Percentiles rank a stretch among this genome's conserved stretches.
These are phyloP conservation scores for Corvus hawaiiensis DNA, from an alignment of 2,113 vertebrate species.

Conservation along the genomic window DNA sequence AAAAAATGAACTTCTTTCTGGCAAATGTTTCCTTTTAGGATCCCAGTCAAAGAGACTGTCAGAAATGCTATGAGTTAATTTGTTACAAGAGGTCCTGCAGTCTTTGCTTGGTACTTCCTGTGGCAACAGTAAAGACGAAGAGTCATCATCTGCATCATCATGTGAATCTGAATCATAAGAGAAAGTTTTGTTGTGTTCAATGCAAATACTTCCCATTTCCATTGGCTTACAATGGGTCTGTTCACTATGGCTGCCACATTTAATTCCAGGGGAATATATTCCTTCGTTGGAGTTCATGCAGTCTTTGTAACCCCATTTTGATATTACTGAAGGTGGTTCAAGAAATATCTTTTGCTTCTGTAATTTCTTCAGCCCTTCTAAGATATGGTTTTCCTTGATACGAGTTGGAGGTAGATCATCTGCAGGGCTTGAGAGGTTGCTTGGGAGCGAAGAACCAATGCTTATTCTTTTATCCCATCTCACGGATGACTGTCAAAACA, in stretches of 20 bases:
- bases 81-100: conserved; percentile 69
- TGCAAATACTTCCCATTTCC: conserved; percentile 21
- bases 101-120: conserved; percentile 73
- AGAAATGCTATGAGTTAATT: conserved; percentile 83
- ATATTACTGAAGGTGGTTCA: conserved; percentile 78
- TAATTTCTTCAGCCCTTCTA: conserved; percentile 86
- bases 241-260: conserved; percentile 73
- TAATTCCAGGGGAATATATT: conserved; percentile 90
- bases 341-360: conserved; percentile 80
- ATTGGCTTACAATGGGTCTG: conserved; percentile 44
- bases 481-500: conserved; percentile 74
- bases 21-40: conserved; percentile 45
- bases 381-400: conserved; percentile 87
- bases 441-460: conserved; percentile 82
- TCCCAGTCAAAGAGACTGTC: conserved; percentile 88
- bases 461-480: conserved; percentile 88
- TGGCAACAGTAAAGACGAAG: conserved; percentile 62
- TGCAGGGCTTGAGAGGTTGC: conserved; percentile 78
- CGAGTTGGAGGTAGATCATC: conserved; percentile 84
- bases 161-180: conserved; percentile 80
- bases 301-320: conserved; percentile 88
- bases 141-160: conserved; percentile 79
- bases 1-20: conserved; percentile 57
- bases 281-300: conserved; percentile 97
- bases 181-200: conserved; percentile 65